These are phyloP conservation scores for Phrynocephalus vlangalii DNA, from an alignment of 2,797 vertebrate genomes.

Conservation along the genomic window DNA sequence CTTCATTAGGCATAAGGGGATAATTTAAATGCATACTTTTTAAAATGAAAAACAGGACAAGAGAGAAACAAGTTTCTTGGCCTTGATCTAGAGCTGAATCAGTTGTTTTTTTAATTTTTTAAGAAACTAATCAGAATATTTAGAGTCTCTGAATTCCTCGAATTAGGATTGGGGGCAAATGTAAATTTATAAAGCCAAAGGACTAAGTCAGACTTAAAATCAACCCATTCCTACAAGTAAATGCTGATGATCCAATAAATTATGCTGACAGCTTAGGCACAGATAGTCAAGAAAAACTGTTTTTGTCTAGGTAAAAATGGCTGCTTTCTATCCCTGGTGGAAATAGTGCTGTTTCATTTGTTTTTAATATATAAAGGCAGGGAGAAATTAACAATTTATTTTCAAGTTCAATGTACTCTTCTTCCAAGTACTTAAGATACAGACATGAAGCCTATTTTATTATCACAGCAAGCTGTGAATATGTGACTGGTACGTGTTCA, in stretches of 20 bases:
- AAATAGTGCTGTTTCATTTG: background rate
- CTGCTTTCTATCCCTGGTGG: conserved; percentile 41
- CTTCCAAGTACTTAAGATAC: too few species aligned
- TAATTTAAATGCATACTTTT: background rate
- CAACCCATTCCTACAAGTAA: conserved; percentile 51
- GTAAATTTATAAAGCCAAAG: conserved; percentile 56
- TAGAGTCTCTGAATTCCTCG: conserved; percentile 53
- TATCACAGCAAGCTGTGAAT: background rate
- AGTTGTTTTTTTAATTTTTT: conserved; percentile 48
- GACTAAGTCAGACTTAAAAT: conserved; percentile 47
- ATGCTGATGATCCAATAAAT: conserved; percentile 36
- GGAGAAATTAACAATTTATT: conserved; percentile 7
- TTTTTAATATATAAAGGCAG: conserved; percentile 33
- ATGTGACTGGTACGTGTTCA: background rate
- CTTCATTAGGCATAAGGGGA: background rate
- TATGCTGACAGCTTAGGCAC: background rate
- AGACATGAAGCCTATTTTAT: background rate
- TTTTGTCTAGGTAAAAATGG: conserved; percentile 2
- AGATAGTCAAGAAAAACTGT: background rate
- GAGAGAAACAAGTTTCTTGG: background rate
- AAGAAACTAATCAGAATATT: conserved; percentile 47
- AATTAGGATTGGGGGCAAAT: conserved; percentile 65
- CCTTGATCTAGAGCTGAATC: conserved; percentile 18
- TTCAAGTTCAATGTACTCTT: background rate
- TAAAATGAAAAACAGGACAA: background rate